These are phyloP conservation scores for Lynx canadensis DNA, from an alignment of 2,113 vertebrate species.

Conservation along the genomic window DNA sequence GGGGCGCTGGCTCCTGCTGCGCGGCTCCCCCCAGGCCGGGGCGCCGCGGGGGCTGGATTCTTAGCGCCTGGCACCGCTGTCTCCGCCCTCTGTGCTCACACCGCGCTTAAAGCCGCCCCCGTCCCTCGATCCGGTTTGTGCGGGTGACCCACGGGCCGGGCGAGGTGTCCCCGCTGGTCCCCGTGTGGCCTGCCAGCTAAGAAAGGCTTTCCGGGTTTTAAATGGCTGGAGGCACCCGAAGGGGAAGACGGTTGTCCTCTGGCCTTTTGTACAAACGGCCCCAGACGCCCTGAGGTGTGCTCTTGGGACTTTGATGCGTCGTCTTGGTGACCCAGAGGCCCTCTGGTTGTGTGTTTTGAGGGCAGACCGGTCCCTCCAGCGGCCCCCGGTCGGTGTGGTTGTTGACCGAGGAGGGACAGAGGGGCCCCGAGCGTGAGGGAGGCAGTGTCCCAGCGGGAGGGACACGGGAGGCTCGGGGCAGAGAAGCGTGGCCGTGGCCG, in stretches of 20 bases:
- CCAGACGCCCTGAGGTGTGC: fast-evolving
- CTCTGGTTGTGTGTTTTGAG: background rate
- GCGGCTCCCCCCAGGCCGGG: background rate
- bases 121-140: background rate
- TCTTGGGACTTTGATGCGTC: background rate
- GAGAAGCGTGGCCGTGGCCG: fast-evolving
- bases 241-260: background rate
- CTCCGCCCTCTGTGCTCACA: background rate
- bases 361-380: background rate
- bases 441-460: background rate
- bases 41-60: fast-evolving
- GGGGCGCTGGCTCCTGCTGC: background rate
- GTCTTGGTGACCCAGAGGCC: background rate
- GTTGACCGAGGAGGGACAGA: background rate
- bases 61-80: background rate
- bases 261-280: too few relatives aligned
- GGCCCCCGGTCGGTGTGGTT: background rate
- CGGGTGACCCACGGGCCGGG: background rate
- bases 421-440: fast-evolving
- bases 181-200: fast-evolving
- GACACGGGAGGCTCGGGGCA: background rate
- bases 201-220: background rate
- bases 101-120: too few relatives aligned
- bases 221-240: background rate
- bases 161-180: background rate